A percentile compares a stretch with the other conserved stretches of the same genome.
Conservation (phyloP, 2,113 vertebrate species). For the Capricornis sumatraensis region DNA sequence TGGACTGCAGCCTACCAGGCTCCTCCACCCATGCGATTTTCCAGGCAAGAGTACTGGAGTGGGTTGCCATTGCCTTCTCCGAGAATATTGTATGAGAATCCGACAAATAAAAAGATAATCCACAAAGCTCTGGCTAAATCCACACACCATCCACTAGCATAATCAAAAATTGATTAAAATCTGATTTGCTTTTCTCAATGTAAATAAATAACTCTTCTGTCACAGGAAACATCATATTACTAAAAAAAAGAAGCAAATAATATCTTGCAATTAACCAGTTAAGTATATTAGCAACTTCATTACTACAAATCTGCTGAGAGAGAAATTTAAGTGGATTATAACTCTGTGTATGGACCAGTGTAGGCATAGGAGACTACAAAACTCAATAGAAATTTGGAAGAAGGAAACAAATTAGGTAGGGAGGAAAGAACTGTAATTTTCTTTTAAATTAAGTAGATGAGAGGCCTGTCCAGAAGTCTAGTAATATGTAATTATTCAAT, state of each 20-base stretch:
- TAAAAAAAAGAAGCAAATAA: conserved; percentile 31
- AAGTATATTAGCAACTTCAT: conserved; percentile 31
- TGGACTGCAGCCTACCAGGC: too few species aligned
- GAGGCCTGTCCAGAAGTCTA: not conserved
- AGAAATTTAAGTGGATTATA: conserved; percentile 24
- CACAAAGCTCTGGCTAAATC: not conserved
- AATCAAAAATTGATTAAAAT: not conserved
- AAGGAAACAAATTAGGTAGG: conserved; percentile 53
- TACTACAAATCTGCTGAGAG: not conserved
- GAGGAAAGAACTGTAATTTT: conserved; percentile 38
- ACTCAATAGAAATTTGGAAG: conserved; percentile 2
- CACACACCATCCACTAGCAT: not conserved
- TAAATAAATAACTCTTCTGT: conserved; percentile 5
- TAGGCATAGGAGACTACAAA: not conserved
- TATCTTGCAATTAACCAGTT: conserved; percentile 20
- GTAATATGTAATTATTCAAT: conserved; percentile 42
- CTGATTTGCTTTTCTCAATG: not conserved
- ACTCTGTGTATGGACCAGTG: not conserved
- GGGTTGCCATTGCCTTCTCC: too few species aligned
- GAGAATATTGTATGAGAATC: not conserved
- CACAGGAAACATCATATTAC: not conserved
- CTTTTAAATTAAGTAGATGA: conserved; percentile 42
- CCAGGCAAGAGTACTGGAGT: too few species aligned
- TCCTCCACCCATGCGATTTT: too few species aligned
- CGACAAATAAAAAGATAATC: not conserved